Base-by-base conservation (phyloP, 2,113 vertebrate genomes). In the Ceyx cyanopectus region DNA sequence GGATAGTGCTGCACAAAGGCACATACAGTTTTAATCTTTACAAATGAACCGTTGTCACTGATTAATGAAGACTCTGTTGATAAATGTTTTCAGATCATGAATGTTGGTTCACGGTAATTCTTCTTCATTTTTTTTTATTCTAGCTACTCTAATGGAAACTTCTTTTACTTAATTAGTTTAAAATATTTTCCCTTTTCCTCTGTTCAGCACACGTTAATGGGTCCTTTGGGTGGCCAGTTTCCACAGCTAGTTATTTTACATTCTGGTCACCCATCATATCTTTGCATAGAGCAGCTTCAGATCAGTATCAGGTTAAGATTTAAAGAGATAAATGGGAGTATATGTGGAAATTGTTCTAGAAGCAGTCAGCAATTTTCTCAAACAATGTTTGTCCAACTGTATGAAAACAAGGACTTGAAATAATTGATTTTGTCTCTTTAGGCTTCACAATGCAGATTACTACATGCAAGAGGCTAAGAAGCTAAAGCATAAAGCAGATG, bases 391-490 rank as follows among this genome's bases (percentile, higher is more conserved):
- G 46, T 86, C 58, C 53, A 81, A 58, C 30, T 54, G 7, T 57
- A 45, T 74, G 69, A 66, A 87, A 91, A 53, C 14, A 54, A 18
- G 90, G 45, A 7, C 84, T 69, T 94, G 54, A 96, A 96, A 85
- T 80, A 93, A 81, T 70, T 79, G 9, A 10, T 93, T 97, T 91
- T 96, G 48, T 97, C 85, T 97, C 80, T 92, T 81, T 95, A 99
- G 99, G 87, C 98, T 99, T 94, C 98, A 99, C 97, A 99, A 98
- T 93, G 99, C 98, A 18, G 98, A 99, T 97, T 98, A 98, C 97
- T 99, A 99, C 96, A 99, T 99, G 99, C 99, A 99, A 96, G 99
- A 99, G 77, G 99, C 99, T 89, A 99, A 99, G 98, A 98, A 98
- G 92, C 97, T 99, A 68, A 99, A 99, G 97, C 99, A 99, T 98